These are phyloP conservation scores for Ectobius pallidus DNA, from an alignment of 2,888 invertebrate genomes.

Conservation along the genomic window DNA sequence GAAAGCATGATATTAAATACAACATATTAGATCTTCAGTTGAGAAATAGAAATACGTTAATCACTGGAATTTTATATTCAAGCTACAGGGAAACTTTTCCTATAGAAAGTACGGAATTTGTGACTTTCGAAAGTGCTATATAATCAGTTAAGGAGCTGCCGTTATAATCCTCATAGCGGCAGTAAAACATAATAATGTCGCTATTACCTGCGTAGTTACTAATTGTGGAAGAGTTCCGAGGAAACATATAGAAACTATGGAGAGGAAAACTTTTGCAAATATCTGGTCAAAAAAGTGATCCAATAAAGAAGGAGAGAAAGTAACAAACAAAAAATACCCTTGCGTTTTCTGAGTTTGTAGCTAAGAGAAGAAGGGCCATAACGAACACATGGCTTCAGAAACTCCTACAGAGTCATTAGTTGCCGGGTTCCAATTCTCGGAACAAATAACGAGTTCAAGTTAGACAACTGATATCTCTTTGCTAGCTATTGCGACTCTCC, in stretches of 20 bases:
- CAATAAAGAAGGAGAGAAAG: neutral
- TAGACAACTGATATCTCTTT: neutral
- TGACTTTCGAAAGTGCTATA: too few relatives aligned
- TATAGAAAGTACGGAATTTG: too few relatives aligned
- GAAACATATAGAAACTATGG: neutral
- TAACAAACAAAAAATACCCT: neutral
- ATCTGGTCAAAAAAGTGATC: slow-evolving; percentile 8
- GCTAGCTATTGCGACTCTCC: too few relatives aligned
- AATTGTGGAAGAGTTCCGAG: neutral
- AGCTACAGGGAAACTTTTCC: too few relatives aligned
- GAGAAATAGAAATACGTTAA: too few relatives aligned
- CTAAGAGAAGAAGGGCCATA: slow-evolving; percentile 8
- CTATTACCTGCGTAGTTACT: too few relatives aligned
- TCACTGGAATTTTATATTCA: too few relatives aligned
- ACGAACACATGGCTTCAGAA: slow-evolving; percentile 16
- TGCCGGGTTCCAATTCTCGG: neutral
- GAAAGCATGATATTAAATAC: too few relatives aligned
- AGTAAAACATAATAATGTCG: too few relatives aligned
- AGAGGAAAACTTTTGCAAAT: slow-evolving; percentile 12
- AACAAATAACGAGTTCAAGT: slow-evolving; percentile 4
- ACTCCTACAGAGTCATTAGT: slow-evolving; percentile 1
- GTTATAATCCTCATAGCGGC: too few relatives aligned
- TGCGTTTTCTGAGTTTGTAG: neutral
- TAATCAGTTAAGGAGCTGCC: too few relatives aligned
- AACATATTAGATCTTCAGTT: too few relatives aligned